Percentiles rank a stretch among this genome's conserved stretches.
Conservation (phyloP, 2,888 invertebrate species). For the Melipona beecheii region DNA sequence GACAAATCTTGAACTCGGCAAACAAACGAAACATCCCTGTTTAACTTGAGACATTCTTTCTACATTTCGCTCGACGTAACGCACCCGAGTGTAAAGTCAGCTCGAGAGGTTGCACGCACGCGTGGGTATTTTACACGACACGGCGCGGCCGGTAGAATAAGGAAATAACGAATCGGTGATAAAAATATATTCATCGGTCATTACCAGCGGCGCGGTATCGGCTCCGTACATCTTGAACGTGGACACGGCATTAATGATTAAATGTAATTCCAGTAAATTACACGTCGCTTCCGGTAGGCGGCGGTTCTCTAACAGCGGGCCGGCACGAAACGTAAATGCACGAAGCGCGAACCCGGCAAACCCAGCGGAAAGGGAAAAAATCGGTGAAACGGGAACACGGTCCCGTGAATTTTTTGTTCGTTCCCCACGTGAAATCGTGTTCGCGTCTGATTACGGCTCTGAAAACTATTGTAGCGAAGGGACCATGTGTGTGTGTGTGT, state of each 20-base stretch:
- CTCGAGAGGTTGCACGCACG: not conserved
- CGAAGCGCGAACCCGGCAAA: constrained; percentile 17
- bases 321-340: constrained; percentile 61
- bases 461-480: too few species aligned
- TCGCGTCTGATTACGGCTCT: not conserved
- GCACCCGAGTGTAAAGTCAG: not conserved
- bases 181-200: constrained; percentile 56
- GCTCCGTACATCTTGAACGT: constrained; percentile 53
- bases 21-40: too few species aligned
- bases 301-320: constrained; percentile 55
- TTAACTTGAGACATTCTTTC: too few species aligned
- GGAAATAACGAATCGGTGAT: constrained; percentile 49
- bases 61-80: too few species aligned
- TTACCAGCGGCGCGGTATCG: constrained; percentile 53
- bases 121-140: constrained; percentile 1
- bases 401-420: constrained; percentile 11
- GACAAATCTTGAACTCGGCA: too few species aligned
- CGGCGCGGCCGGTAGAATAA: constrained; percentile 5
- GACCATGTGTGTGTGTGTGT: constrained; percentile 18
- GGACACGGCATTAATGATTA: constrained; percentile 66
- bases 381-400: not conserved
- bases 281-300: constrained; percentile 58
- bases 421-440: constrained; percentile 17
- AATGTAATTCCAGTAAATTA: constrained; percentile 66
- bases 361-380: constrained; percentile 17